A percentile compares a stretch with the other conserved stretches of the same genome.
phyloP scores from a whole-genome alignment of 2,888 invertebrate genomes.

The Crioceris asparagi region DNA sequence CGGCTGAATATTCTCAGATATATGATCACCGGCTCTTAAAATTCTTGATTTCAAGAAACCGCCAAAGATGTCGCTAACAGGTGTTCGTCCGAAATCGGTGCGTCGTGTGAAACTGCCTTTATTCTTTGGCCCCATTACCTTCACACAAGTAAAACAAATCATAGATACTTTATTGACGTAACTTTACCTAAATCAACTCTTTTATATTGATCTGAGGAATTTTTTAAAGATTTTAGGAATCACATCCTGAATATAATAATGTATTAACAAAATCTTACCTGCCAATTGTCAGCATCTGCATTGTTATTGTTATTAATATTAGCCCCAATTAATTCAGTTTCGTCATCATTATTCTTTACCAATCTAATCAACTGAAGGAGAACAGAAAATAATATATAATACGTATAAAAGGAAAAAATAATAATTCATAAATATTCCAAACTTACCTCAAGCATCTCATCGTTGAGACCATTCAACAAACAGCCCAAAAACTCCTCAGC shows the following conservation, averaged over 20 bases:
- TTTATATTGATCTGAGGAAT: too few species aligned
- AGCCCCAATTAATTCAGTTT: conserved; percentile 24
- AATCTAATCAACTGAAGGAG: conserved; percentile 46
- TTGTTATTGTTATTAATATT: conserved; percentile 33
- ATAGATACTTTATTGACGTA: too few species aligned
- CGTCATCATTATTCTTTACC: conserved; percentile 28
- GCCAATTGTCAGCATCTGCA: conserved; percentile 53
- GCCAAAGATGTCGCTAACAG: conserved; percentile 86
- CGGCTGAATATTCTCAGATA: conserved; percentile 87
- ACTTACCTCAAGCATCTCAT: conserved; percentile 86
- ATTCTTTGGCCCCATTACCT: conserved; percentile 79
- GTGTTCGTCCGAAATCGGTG: conserved; percentile 72
- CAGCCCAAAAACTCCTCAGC: conserved; percentile 95
- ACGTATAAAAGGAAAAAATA: conserved; percentile 1
- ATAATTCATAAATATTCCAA: background rate
- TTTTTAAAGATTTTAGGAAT: too few species aligned
- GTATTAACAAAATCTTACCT: conserved; percentile 37
- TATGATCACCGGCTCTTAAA: conserved; percentile 59
- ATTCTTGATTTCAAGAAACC: conserved; percentile 81
- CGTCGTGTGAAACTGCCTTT: conserved; percentile 81
- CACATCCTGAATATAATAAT: background rate
- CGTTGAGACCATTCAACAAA: conserved; percentile 86
- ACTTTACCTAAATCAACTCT: too few species aligned
- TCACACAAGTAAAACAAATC: too few species aligned
- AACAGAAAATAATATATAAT: conserved; percentile 11